These are phyloP conservation scores for Leucoraja ocellata DNA, from an alignment of 2,797 vertebrate species.

Conservation along the genomic window DNA sequence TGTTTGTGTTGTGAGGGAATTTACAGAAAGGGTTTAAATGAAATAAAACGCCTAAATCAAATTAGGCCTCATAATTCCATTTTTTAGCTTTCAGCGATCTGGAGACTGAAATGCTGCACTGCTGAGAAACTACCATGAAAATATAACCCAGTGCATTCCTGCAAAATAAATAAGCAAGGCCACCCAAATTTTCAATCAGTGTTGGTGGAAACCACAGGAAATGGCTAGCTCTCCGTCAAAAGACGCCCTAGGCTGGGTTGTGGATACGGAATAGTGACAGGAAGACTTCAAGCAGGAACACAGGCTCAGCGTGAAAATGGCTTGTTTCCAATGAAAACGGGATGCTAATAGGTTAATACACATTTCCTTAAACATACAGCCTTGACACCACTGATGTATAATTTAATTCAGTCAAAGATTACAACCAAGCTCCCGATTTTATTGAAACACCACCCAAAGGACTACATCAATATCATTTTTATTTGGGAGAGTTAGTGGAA, in stretches of 20 bases:
- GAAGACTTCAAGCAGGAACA: slow-evolving; percentile 59
- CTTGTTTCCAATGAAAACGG: slow-evolving; percentile 65
- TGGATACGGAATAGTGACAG: slow-evolving; percentile 62
- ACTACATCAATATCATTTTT: slow-evolving; percentile 44
- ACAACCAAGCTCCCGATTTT: slow-evolving; percentile 53
- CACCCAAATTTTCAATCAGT: slow-evolving; percentile 99
- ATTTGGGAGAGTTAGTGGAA: neutral
- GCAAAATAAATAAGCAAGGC: slow-evolving; percentile 99
- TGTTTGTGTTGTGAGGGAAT: slow-evolving; percentile 32
- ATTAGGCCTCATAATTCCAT: slow-evolving; percentile 45
- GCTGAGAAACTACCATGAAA: slow-evolving; percentile 96
- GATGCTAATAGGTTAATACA: slow-evolving; percentile 59
- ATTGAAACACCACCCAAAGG: slow-evolving; percentile 54
- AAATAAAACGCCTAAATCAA: slow-evolving; percentile 35
- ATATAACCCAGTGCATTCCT: slow-evolving; percentile 93
- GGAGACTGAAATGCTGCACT: slow-evolving; percentile 80
- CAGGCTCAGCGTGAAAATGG: slow-evolving; percentile 59
- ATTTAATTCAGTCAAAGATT: slow-evolving; percentile 54
- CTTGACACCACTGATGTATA: slow-evolving; percentile 57
- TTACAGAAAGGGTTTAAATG: slow-evolving; percentile 33
- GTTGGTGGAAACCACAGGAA: slow-evolving; percentile 88
- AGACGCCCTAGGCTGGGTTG: slow-evolving; percentile 63
- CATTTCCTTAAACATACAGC: slow-evolving; percentile 59
- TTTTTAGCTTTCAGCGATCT: slow-evolving; percentile 60
- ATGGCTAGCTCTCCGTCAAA: slow-evolving; percentile 70